Conservation (phyloP, 1,140 invertebrate species). For the Sipha flava region DNA sequence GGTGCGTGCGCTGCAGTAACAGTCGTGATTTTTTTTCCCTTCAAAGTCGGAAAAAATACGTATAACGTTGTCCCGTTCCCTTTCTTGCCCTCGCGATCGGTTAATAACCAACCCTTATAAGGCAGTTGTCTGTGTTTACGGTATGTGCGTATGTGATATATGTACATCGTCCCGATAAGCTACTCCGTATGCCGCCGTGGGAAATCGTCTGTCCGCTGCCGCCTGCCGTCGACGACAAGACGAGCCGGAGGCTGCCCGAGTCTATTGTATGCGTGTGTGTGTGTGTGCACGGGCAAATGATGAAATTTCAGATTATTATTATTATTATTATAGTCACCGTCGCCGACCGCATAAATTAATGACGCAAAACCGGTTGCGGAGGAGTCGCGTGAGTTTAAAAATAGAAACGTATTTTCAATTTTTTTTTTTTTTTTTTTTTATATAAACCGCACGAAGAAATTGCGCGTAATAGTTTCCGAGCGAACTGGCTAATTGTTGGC, state of each 20-base stretch:
- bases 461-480: background rate
- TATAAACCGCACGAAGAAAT: background rate
- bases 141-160: background rate
- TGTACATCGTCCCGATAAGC: background rate
- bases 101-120: background rate
- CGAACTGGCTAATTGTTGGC: background rate
- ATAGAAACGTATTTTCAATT: background rate
- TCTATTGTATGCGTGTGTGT: background rate
- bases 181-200: background rate
- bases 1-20: too few relatives aligned
- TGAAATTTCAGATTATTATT: background rate
- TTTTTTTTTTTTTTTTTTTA: background rate
- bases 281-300: background rate
- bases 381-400: background rate
- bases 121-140: background rate
- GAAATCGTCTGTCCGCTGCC: background rate
- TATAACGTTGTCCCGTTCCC: too few relatives aligned
- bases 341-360: background rate
- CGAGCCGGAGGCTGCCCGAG: background rate
- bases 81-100: background rate
- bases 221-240: background rate
- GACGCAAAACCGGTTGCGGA: slow-evolving; percentile 9
- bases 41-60: too few relatives aligned
- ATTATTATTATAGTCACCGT: background rate
- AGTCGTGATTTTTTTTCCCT: background rate